Conservation (phyloP, 2,888 invertebrate species). For the Euplagia quadripunctaria region DNA sequence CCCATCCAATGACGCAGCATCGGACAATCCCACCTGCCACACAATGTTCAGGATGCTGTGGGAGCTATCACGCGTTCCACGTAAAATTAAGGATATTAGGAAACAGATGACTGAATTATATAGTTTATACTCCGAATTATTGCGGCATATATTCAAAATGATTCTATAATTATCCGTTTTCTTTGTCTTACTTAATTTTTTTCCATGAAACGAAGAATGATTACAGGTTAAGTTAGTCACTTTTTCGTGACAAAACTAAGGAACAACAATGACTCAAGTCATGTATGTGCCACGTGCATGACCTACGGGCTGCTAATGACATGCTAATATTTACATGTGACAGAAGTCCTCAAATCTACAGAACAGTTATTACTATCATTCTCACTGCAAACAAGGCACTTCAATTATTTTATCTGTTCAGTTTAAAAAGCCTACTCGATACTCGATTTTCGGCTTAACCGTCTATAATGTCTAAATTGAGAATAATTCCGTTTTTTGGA, state of each 20-base stretch:
- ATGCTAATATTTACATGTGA: conserved; percentile 11
- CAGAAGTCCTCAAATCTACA: conserved; percentile 5
- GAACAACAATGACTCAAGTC: conserved; percentile 45
- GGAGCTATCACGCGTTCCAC: no score
- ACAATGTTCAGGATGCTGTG: no score
- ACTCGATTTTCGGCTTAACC: background rate
- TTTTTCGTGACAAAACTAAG: conserved; percentile 35
- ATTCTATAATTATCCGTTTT: background rate
- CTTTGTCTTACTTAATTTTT: background rate
- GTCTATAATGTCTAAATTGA: background rate
- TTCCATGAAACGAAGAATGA: conserved; percentile 24
- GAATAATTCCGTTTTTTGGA: background rate
- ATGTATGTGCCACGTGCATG: conserved; percentile 26
- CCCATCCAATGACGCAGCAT: no score
- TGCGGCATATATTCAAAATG: no score
- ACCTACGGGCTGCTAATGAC: conserved; percentile 25
- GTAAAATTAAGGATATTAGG: no score
- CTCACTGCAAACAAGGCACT: background rate
- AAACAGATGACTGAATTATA: no score
- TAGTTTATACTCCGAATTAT: no score
- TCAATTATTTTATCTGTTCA: background rate
- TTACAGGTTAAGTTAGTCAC: conserved; percentile 47
- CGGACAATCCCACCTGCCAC: no score
- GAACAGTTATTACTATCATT: background rate
- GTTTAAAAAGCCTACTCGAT: background rate